Evolutionary conservation across 2,113 vertebrate genomes (phyloP), one percentile per base, ranked within the genome.

Genomic region (Oreochromis spilurus): DNA sequence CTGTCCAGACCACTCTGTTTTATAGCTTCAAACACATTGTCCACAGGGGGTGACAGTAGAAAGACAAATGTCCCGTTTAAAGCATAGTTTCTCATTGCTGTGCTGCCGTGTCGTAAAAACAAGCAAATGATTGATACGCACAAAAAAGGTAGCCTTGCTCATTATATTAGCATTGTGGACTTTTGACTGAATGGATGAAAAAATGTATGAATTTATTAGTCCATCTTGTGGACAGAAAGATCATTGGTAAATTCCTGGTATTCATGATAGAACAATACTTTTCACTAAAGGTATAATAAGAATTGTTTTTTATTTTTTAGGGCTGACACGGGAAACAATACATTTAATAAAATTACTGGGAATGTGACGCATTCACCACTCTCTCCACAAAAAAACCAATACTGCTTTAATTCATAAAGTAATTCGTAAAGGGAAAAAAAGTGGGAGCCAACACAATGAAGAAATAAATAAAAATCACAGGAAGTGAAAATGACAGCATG

Each of bases 11-110:
- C 45, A 6, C 67, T 86, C 52, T 7, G 79, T 77, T 94, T 94
- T 92, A 94, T 31, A 82, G 85, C 88, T 83, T 65, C 40, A 65
- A 84, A 82, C 90, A 82, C 87, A 94, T 93, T 93, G 91, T 94
- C 88, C 57, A 17, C 9, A 12, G 77, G 48, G 62, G 16, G 58
- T 26, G 79, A 65, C 4, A 21, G 85, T 13, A 48, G 87, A 86
- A 57, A 89, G 91, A 88, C 12, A 57, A 90, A 92, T 85, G 91
- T 82, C 85, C 75, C 17, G 2, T 89, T 19, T 72, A 84, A 72
- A 86, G 84, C 84, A 65, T 62, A 79, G 85, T 79, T 94, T 90
- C 88, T 90, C 81, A 92, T 90, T 79, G 62, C 52, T 0, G 17
- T 88, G 91, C 87, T 90, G 88, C 87, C 2, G 19, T 31, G 92